These are phyloP conservation scores for Artemia franciscana DNA, from an alignment of 1,140 invertebrate species.

Conservation along the genomic window DNA sequence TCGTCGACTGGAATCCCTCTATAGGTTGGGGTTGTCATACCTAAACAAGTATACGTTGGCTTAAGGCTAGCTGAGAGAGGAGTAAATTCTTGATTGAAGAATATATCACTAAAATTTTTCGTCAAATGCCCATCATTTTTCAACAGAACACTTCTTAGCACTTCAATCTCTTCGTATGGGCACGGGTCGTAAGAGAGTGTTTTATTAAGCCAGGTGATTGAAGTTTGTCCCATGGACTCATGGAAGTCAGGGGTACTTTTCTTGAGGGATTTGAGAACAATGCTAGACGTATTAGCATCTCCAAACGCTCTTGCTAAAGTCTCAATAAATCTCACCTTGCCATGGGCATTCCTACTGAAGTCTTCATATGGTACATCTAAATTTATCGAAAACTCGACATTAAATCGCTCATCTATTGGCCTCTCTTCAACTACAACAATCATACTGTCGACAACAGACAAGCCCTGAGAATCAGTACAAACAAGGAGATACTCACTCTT, in stretches of 20 bases:
- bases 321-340: slow-evolving; percentile 32
- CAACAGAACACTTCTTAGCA: slow-evolving; percentile 34
- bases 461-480: slow-evolving; percentile 35
- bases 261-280: slow-evolving; percentile 28
- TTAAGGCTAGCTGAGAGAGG: slow-evolving; percentile 42
- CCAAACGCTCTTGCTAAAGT: slow-evolving; percentile 46
- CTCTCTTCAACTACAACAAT: slow-evolving; percentile 41
- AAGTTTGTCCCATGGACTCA: slow-evolving; percentile 20
- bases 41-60: slow-evolving; percentile 43
- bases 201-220: slow-evolving; percentile 52
- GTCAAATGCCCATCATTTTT: slow-evolving; percentile 24
- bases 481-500: slow-evolving; percentile 51
- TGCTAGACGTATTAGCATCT: slow-evolving; percentile 41
- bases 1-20: slow-evolving; percentile 8
- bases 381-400: slow-evolving; percentile 51
- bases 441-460: slow-evolving; percentile 46
- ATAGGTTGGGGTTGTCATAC: slow-evolving; percentile 26
- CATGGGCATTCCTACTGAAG: slow-evolving; percentile 37
- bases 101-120: slow-evolving; percentile 41
- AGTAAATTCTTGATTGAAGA: slow-evolving; percentile 39
- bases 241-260: slow-evolving; percentile 5
- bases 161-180: slow-evolving; percentile 44
- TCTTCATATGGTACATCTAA: slow-evolving; percentile 42
- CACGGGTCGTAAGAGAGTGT: slow-evolving; percentile 39
- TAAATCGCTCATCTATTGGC: slow-evolving; percentile 23